Percentiles rank a stretch among this genome's conserved stretches.
phyloP scores from a whole-genome alignment of 2,113 vertebrate genomes.

The Sisor rabdophorus region DNA sequence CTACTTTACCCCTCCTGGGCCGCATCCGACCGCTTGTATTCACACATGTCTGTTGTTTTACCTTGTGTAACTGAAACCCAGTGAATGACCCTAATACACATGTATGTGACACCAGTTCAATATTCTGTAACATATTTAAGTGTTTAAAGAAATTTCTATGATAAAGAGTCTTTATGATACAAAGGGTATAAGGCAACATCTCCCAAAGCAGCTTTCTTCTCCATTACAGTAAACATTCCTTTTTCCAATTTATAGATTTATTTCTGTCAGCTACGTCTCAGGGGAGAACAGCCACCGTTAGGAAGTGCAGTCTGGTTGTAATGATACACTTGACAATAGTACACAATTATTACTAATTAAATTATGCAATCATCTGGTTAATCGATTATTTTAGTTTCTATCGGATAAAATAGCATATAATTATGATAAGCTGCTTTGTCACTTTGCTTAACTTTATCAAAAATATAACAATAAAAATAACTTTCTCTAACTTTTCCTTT shows the following conservation, averaged over 20 bases:
- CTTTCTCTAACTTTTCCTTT: too few relatives aligned
- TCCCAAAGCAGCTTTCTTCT: background rate
- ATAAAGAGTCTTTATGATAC: background rate
- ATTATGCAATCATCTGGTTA: slow-evolving; percentile 10
- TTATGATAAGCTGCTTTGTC: background rate
- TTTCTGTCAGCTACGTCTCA: slow-evolving; percentile 14
- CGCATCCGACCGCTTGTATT: background rate
- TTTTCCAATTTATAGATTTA: slow-evolving; percentile 29
- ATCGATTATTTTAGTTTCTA: background rate
- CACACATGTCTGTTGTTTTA: slow-evolving; percentile 13
- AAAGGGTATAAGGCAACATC: background rate
- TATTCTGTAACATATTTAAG: background rate
- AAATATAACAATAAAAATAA: too few relatives aligned
- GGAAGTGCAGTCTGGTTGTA: slow-evolving; percentile 16
- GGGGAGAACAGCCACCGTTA: slow-evolving; percentile 1
- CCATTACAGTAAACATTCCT: slow-evolving; percentile 9
- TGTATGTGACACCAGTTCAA: background rate
- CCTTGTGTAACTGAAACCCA: background rate
- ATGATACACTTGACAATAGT: slow-evolving; percentile 31
- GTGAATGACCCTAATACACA: background rate
- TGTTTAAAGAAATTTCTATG: background rate
- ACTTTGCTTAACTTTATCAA: too few relatives aligned
- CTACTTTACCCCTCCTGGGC: background rate
- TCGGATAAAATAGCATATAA: slow-evolving; percentile 13
- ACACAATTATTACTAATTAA: slow-evolving; percentile 24